Evolutionary conservation across 2,113 vertebrate genomes (phyloP).

Genomic region (Poecile atricapillus): DNA sequence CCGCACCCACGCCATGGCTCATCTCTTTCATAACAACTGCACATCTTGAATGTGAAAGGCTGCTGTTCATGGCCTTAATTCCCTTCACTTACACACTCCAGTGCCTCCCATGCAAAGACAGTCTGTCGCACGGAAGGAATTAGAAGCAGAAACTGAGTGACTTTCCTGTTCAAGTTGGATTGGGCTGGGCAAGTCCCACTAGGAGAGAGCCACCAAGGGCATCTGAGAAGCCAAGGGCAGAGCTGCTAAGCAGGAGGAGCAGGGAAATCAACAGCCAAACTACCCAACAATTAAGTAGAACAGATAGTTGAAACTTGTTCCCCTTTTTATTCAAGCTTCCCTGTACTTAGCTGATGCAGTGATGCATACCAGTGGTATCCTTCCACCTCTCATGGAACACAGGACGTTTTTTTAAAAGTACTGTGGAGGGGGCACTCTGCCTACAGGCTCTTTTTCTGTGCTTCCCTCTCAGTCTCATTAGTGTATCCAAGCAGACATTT

Average conservation of each 20-base stretch:
- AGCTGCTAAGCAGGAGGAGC: background rate
- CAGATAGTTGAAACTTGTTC: background rate
- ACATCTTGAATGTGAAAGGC: fast-evolving
- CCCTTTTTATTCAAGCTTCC: background rate
- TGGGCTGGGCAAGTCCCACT: background rate
- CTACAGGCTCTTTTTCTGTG: background rate
- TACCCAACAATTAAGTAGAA: background rate
- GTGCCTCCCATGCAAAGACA: fast-evolving
- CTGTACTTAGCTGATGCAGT: background rate
- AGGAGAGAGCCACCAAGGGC: background rate
- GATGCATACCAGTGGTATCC: background rate
- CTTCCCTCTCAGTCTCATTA: background rate
- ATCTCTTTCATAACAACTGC: background rate
- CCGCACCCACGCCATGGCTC: fast-evolving
- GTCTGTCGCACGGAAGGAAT: fast-evolving
- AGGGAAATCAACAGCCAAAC: background rate
- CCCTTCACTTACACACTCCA: background rate
- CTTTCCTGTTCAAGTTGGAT: background rate
- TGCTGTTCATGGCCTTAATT: background rate
- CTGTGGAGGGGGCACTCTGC: background rate
- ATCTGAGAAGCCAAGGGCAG: background rate
- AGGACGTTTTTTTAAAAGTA: background rate
- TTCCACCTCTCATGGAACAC: background rate
- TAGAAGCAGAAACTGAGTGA: background rate
- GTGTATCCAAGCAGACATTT: background rate